phyloP scores from a whole-genome alignment of 1,140 invertebrate species.

The Holotrichia oblita region DNA sequence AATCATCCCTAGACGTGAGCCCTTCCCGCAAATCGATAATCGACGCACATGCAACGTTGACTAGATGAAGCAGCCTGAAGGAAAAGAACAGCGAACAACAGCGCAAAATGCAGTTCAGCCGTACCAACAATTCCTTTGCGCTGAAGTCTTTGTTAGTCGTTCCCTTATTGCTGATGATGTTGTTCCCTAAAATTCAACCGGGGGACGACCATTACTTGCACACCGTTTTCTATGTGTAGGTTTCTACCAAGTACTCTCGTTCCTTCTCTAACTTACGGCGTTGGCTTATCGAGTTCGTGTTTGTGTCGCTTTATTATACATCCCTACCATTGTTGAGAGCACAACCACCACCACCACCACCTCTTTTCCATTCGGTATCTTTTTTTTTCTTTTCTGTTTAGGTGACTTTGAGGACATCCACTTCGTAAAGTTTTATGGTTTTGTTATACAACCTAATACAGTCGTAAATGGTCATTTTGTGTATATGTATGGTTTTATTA shows the following conservation, averaged over 20 bases:
- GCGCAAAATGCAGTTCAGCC: background rate
- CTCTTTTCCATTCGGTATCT: background rate
- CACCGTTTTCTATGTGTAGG: too few relatives aligned
- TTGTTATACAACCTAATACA: background rate
- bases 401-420: background rate
- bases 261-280: background rate
- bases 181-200: slow-evolving; percentile 10
- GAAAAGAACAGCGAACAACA: background rate
- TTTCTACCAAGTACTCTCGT: background rate
- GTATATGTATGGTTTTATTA: too few relatives aligned
- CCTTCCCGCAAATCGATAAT: background rate
- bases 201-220: background rate
- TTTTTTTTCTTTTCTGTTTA: background rate
- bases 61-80: background rate
- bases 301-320: background rate
- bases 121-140: background rate
- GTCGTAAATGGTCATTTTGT: slow-evolving; percentile 16
- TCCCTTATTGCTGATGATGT: background rate
- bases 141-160: background rate
- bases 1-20: background rate
- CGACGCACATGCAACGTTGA: background rate
- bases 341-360: background rate
- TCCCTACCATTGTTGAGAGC: background rate
- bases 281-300: background rate
- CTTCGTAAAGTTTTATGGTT: slow-evolving; percentile 10